Evolutionary conservation across 2,113 vertebrate species (phyloP).

Genomic region (Xyrauchen texanus): DNA sequence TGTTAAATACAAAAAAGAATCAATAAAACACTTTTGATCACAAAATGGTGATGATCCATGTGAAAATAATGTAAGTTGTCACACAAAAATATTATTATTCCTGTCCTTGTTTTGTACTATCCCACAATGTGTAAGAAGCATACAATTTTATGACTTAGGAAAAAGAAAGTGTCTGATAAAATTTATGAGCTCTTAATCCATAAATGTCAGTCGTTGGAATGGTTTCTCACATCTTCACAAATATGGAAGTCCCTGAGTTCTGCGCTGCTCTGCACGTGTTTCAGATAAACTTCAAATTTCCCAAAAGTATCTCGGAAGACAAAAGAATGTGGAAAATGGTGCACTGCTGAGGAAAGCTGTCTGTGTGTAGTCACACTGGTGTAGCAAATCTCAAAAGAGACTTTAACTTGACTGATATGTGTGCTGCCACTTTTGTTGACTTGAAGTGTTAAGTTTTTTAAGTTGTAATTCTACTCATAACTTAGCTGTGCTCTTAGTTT

Average conservation of each 20-base stretch:
- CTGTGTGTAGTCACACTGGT: constrained; percentile 66
- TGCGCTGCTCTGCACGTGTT: constrained; percentile 64
- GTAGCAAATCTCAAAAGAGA: constrained; percentile 66
- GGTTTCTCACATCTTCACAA: constrained; percentile 37
- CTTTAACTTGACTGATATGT: constrained; percentile 70
- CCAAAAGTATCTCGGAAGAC: constrained; percentile 79
- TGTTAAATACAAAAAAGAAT: too few relatives aligned
- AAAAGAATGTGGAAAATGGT: constrained; percentile 77
- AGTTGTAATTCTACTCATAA: constrained; percentile 65
- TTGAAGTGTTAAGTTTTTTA: constrained; percentile 66
- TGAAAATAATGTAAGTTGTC: not conserved
- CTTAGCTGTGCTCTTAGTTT: constrained; percentile 66
- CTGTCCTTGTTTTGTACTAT: not conserved
- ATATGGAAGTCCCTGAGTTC: constrained; percentile 40
- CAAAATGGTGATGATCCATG: not conserved
- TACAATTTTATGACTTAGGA: constrained; percentile 41
- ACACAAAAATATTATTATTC: not conserved
- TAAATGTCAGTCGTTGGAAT: constrained; percentile 32
- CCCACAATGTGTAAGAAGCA: constrained; percentile 28
- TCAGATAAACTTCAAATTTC: constrained; percentile 76
- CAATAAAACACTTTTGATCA: too few relatives aligned
- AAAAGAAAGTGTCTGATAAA: constrained; percentile 43
- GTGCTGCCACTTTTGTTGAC: constrained; percentile 70
- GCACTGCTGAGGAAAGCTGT: constrained; percentile 71
- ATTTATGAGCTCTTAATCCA: constrained; percentile 52